Conservation (phyloP, 2,888 invertebrate genomes). For the Heliconius cydno region DNA sequence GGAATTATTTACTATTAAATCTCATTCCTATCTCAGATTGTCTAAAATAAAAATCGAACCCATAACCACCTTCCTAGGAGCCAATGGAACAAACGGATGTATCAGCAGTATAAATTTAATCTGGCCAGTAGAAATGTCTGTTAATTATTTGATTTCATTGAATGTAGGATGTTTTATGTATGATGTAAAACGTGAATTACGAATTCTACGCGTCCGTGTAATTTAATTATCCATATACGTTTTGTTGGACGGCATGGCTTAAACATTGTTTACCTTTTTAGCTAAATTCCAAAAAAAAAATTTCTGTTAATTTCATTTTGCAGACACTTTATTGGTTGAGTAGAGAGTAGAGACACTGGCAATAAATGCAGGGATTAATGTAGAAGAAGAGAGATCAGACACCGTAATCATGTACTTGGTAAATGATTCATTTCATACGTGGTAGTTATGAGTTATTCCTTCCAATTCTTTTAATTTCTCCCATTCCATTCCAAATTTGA, state of each 20-base stretch:
- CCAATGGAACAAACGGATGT: background rate
- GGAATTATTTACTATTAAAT: too few relatives aligned
- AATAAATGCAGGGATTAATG: too few relatives aligned
- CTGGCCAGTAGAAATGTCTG: background rate
- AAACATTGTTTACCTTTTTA: slow-evolving; percentile 11
- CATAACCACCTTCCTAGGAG: background rate
- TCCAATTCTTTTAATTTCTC: too few relatives aligned
- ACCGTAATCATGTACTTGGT: too few relatives aligned
- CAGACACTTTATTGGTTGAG: background rate
- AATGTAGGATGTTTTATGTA: slow-evolving; percentile 35
- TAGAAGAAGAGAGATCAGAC: too few relatives aligned
- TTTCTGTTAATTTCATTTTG: background rate
- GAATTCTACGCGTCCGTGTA: slow-evolving; percentile 34
- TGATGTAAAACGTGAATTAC: slow-evolving; percentile 37
- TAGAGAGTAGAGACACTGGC: background rate
- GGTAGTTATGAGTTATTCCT: too few relatives aligned
- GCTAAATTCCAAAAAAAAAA: background rate
- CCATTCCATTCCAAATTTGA: too few relatives aligned
- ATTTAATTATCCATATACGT: slow-evolving; percentile 32
- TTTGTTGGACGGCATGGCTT: slow-evolving; percentile 21
- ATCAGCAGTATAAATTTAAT: background rate
- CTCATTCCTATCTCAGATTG: too few relatives aligned
- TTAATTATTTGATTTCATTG: slow-evolving; percentile 11
- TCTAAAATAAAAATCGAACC: background rate
- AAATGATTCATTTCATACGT: too few relatives aligned